Base-by-base conservation (phyloP, 1,140 invertebrate species). In the Grapholita molesta region DNA sequence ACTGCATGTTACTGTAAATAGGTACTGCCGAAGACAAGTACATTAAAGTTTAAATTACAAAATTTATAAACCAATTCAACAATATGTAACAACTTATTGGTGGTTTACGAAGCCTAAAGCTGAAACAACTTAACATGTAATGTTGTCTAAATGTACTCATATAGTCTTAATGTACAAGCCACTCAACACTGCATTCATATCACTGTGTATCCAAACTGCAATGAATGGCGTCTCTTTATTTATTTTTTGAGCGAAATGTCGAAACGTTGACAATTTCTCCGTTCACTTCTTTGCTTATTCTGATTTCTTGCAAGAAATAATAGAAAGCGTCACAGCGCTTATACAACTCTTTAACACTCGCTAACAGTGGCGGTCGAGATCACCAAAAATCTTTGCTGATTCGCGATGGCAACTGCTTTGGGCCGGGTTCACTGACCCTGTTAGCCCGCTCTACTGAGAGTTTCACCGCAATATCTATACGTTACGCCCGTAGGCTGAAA, bases 281-380 rank as follows among this genome's bases (percentile, higher is more conserved):
- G 75, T 52, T 85, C 84, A 90, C 80, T 86, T 83, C 83, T 85
- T 84, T 77, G 75, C 74, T 84, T 80, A 87, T 87, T 86, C 79
- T 81, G 82, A 80, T 84, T 78, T 61, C 25, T 61, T 61, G 77
- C 72, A 79, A 79, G 76, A 72, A 72, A 79, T 65, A 74, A 79
- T 88, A 89, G 87, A 89, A 88, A 88, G 87, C 80, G 85, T 81
- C 74, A 74, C 75, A 82, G 71, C 74, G 76, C 79, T 88, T 86
- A 83, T 85, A 84, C 84, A 86, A 85, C 82, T 79, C 75, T 82
- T 80, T 79, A 81, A 72, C 74, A 76, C 70, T 72, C 77, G 71
- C 73, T 67, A 79, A 70, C 74, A 64, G 70, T 70, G 69, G 48
- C 72, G 66, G 73, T 74, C 73, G 74, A 61, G 68, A 61, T 73